These are phyloP conservation scores for Dasysyrphus tricinctus DNA, from an alignment of 2,888 invertebrate genomes.

Conservation along the genomic window DNA sequence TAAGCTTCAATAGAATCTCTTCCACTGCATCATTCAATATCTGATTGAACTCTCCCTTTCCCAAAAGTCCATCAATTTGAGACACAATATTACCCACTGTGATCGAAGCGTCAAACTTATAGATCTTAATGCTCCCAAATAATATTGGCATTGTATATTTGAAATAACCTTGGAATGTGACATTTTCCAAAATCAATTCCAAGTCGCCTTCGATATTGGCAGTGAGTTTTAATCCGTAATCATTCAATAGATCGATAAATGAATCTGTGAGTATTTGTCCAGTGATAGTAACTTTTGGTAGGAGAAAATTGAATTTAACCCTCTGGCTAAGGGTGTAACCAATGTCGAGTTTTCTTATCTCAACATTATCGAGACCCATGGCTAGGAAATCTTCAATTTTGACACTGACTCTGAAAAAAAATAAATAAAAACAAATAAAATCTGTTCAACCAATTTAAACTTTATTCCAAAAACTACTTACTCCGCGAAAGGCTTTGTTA, in stretches of 20 bases:
- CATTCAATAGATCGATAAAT: slow-evolving; percentile 77
- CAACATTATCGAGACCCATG: slow-evolving; percentile 79
- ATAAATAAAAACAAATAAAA: no score
- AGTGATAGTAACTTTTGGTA: slow-evolving; percentile 77
- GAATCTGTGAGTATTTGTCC: slow-evolving; percentile 78
- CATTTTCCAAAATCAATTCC: slow-evolving; percentile 78
- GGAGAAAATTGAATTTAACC: slow-evolving; percentile 79
- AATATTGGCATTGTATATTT: slow-evolving; percentile 81
- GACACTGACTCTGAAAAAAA: slow-evolving; percentile 6
- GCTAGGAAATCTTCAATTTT: slow-evolving; percentile 79
- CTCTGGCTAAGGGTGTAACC: slow-evolving; percentile 79
- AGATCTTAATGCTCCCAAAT: slow-evolving; percentile 80
- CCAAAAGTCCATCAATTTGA: slow-evolving; percentile 78
- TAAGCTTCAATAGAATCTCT: slow-evolving; percentile 77
- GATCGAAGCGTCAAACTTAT: slow-evolving; percentile 79
- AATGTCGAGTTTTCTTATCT: slow-evolving; percentile 79
- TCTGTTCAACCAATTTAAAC: no score
- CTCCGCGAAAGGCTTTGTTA: slow-evolving; percentile 26
- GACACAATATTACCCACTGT: slow-evolving; percentile 78
- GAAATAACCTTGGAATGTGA: slow-evolving; percentile 79
- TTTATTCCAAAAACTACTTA: slow-evolving; percentile 8
- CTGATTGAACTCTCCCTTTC: slow-evolving; percentile 78
- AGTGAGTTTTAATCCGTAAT: slow-evolving; percentile 78
- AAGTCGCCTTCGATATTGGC: slow-evolving; percentile 79
- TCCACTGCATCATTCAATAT: slow-evolving; percentile 79